A percentile compares a stretch with the other conserved stretches of the same genome.
Conservation (phyloP, 2,888 invertebrate genomes). For the Cheilosia grossa region DNA sequence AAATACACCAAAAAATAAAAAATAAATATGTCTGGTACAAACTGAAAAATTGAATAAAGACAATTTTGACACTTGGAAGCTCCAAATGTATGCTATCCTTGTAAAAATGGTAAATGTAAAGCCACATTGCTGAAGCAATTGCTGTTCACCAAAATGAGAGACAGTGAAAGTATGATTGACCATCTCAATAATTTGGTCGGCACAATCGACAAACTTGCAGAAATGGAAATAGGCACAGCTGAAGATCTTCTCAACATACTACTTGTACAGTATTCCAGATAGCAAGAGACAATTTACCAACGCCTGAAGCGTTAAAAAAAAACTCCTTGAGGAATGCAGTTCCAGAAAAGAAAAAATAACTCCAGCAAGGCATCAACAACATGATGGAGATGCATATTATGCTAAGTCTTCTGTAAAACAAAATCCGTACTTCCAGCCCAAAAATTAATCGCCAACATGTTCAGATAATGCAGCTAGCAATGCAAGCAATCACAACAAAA, state of each 20-base stretch:
- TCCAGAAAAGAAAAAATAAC: conserved; percentile 62
- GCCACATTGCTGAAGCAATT: conserved; percentile 80
- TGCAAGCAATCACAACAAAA: conserved; percentile 3
- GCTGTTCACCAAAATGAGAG: conserved; percentile 78
- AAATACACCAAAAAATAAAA: too few species aligned
- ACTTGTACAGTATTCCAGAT: conserved; percentile 79
- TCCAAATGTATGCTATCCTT: too few species aligned
- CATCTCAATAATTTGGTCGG: conserved; percentile 79
- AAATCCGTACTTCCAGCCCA: conserved; percentile 7
- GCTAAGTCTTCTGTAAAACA: conserved; percentile 3
- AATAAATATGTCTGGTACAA: too few species aligned
- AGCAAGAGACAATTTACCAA: conserved; percentile 77
- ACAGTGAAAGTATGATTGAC: conserved; percentile 78
- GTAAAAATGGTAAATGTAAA: too few species aligned
- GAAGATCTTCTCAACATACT: conserved; percentile 78
- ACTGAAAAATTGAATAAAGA: too few species aligned
- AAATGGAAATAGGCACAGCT: conserved; percentile 78
- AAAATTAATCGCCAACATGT: not conserved
- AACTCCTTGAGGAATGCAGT: conserved; percentile 72
- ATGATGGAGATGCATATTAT: conserved; percentile 21
- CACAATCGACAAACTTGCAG: conserved; percentile 78
- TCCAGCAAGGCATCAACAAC: conserved; percentile 20
- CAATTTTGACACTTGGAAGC: too few species aligned
- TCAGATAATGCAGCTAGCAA: not conserved
- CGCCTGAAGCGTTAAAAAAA: conserved; percentile 65